phyloP scores from a whole-genome alignment of 2,113 vertebrate genomes.

The Aldabrachelys gigantea region DNA sequence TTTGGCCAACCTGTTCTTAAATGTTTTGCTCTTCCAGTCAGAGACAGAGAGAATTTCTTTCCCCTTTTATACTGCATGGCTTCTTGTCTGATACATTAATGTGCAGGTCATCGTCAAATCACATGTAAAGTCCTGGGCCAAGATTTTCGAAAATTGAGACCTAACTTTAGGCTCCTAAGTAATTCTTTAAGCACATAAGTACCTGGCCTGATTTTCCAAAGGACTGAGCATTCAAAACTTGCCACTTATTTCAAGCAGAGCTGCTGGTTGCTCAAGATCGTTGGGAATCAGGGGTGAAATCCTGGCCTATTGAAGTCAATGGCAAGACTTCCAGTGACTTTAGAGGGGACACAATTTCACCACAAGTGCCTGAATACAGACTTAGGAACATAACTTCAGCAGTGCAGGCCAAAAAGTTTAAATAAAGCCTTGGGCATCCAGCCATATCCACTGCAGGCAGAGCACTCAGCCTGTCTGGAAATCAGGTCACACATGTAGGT shows the following conservation, averaged over 20 bases:
- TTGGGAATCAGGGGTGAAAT: background rate
- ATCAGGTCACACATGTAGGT: background rate
- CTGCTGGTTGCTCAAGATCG: background rate
- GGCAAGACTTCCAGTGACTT: background rate
- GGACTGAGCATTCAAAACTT: background rate
- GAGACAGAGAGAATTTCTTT: background rate
- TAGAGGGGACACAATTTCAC: background rate
- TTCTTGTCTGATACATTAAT: background rate
- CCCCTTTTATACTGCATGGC: rapidly evolving
- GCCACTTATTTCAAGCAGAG: background rate
- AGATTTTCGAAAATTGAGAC: too few species aligned
- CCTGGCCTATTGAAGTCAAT: background rate
- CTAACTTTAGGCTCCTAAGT: too few species aligned
- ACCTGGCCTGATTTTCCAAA: background rate
- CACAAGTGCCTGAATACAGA: background rate
- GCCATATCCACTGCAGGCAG: background rate
- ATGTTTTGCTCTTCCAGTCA: too few species aligned
- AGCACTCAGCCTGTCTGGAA: background rate
- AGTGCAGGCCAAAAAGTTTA: background rate
- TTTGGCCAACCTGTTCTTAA: too few species aligned
- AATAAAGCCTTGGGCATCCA: background rate
- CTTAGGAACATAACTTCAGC: background rate
- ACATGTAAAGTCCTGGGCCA: background rate
- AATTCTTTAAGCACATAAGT: too few species aligned
- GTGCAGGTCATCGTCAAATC: background rate